A percentile compares a stretch with the other conserved stretches of the same genome.
Evolutionary conservation across 2,888 invertebrate species (phyloP).

Genomic region (Netelia melanura): DNA sequence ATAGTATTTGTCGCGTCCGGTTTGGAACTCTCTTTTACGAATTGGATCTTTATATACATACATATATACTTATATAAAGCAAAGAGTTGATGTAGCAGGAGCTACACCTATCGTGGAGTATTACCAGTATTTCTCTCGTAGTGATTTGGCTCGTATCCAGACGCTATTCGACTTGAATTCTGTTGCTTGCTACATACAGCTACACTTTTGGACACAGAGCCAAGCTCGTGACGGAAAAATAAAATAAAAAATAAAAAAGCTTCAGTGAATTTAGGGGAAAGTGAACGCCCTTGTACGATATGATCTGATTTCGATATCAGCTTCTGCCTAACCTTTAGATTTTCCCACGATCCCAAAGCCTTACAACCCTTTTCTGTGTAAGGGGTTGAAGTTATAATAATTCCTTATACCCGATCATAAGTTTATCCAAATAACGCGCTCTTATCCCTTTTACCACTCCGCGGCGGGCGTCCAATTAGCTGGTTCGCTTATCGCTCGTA

Average conservation of each 20-base stretch:
- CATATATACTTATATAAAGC: not conserved
- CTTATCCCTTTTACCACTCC: not conserved
- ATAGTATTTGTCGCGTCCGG: conserved; percentile 22
- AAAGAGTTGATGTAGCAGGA: not conserved
- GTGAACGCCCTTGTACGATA: not conserved
- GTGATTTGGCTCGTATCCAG: conserved; percentile 63
- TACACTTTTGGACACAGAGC: conserved; percentile 40
- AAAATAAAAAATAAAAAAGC: conserved; percentile 2
- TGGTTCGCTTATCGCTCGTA: not conserved
- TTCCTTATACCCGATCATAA: not conserved
- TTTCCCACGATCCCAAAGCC: not conserved
- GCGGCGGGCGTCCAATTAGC: conserved; percentile 23
- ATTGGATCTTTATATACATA: conserved; percentile 41
- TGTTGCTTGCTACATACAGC: conserved; percentile 32
- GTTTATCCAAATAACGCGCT: not conserved
- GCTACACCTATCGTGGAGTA: conserved; percentile 41
- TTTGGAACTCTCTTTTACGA: conserved; percentile 27
- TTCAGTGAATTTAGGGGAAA: conserved; percentile 48
- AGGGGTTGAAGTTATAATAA: not conserved
- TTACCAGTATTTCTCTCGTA: conserved; percentile 47
- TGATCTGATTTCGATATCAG: conserved; percentile 11
- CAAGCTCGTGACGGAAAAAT: conserved; percentile 8
- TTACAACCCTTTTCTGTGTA: not conserved
- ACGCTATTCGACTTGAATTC: conserved; percentile 57
- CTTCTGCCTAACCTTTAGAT: not conserved